Conservation (phyloP, 1,140 invertebrate genomes). For the Sitodiplosis mosellana region DNA sequence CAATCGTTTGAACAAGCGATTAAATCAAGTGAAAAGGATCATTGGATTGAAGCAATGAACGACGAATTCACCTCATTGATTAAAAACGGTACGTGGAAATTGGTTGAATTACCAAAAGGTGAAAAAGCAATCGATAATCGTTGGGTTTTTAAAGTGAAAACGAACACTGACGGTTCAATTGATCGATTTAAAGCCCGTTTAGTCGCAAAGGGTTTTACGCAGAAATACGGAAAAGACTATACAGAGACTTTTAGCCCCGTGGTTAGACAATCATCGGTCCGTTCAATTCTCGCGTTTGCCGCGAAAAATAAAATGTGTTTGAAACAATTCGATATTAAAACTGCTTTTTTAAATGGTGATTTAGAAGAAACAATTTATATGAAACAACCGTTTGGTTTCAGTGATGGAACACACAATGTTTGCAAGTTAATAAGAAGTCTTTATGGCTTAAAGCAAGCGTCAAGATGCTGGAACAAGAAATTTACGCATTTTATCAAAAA, state of each 20-base stretch:
- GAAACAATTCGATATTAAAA: constrained; percentile 15
- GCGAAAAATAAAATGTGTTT: constrained; percentile 3
- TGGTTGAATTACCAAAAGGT: constrained; percentile 3
- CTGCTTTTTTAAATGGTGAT: constrained; percentile 10
- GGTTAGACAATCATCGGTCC: constrained; percentile 11
- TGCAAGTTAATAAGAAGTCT: constrained; percentile 11
- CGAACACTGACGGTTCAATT: constrained; percentile 6
- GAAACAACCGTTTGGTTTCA: constrained; percentile 17
- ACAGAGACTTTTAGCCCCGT: constrained; percentile 8
- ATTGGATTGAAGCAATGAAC: constrained; percentile 11
- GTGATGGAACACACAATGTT: constrained; percentile 2
- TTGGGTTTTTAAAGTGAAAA: constrained; percentile 18
- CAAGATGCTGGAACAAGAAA: constrained; percentile 12
- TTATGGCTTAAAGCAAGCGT: constrained; percentile 15
- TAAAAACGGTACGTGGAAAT: constrained; percentile 6
- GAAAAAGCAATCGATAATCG: constrained; percentile 4
- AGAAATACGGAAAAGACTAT: constrained; percentile 16
- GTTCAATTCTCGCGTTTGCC: constrained; percentile 8
- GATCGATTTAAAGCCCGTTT: constrained; percentile 18
- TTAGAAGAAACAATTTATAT: constrained; percentile 22
- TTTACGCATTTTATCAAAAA: constrained; percentile 16
- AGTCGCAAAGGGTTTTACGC: constrained; percentile 20
- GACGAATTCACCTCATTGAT: constrained; percentile 11
- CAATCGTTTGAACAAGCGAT: too few relatives aligned
- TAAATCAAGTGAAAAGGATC: too few relatives aligned